These are phyloP conservation scores for Acipenser ruthenus DNA, from an alignment of 2,797 vertebrate genomes.

Conservation along the genomic window DNA sequence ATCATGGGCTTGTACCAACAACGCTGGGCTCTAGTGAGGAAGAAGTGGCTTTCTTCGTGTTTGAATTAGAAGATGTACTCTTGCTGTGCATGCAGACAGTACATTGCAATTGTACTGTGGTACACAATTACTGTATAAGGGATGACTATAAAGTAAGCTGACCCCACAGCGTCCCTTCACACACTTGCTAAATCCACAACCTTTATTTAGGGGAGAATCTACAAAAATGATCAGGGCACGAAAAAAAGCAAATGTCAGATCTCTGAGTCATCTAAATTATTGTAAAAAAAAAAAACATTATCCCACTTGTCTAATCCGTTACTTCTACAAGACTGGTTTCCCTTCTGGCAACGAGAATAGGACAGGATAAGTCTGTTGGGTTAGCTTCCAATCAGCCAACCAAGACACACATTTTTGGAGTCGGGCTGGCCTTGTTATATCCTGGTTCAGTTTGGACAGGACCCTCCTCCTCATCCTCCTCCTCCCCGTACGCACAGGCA, in stretches of 20 bases:
- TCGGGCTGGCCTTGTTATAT: not conserved
- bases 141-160: too few species aligned
- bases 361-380: conserved; percentile 6
- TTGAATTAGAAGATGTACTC: too few species aligned
- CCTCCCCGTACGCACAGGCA: not conserved
- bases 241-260: conserved; percentile 10
- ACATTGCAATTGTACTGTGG: too few species aligned
- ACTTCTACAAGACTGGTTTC: conserved; percentile 16
- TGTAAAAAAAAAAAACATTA: not conserved
- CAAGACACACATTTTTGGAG: not conserved
- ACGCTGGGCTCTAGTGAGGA: too few species aligned
- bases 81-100: too few species aligned
- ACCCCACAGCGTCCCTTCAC: too few species aligned
- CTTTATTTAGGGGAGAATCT: conserved; percentile 1
- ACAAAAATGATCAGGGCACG: not conserved
- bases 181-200: too few species aligned
- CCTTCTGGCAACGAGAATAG: conserved; percentile 16
- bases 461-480: not conserved
- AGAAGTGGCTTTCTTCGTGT: too few species aligned
- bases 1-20: too few species aligned
- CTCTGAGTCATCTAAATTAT: conserved; percentile 14
- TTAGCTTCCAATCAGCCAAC: not conserved
- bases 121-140: too few species aligned
- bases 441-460: conserved; percentile 5
- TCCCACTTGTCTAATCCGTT: conserved; percentile 12